Conservation (phyloP, 2,888 invertebrate species). For the Trachelus tabidus region DNA sequence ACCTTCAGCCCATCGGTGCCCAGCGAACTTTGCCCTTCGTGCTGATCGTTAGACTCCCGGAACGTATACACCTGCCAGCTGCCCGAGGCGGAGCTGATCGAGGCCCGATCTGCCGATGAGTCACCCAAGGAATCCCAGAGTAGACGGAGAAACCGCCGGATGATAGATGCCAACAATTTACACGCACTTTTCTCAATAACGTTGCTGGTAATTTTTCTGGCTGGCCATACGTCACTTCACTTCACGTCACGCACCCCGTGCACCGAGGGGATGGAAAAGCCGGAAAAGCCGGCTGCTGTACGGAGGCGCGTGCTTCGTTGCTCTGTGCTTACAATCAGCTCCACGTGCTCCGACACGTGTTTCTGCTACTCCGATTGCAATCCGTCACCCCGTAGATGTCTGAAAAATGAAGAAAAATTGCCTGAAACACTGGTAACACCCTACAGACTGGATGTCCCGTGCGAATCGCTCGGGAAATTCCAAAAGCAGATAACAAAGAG, state of each 20-base stretch:
- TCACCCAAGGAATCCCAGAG: background rate
- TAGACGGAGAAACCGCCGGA: background rate
- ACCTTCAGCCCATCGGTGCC: no score
- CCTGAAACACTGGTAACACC: background rate
- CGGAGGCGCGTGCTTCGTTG: no score
- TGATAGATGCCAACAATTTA: constrained; percentile 3
- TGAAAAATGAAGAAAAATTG: constrained; percentile 21
- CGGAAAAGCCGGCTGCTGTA: no score
- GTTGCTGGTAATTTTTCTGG: constrained; percentile 15
- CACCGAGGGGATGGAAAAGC: background rate
- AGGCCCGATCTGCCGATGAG: no score
- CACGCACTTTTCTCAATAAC: constrained; percentile 1
- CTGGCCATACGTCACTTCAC: constrained; percentile 20
- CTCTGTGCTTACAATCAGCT: background rate
- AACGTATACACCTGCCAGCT: no score
- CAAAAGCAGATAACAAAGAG: no score
- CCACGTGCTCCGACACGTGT: constrained; percentile 28
- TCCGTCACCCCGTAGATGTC: constrained; percentile 17
- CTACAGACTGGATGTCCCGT: no score
- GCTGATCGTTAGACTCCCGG: no score
- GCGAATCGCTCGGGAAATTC: no score
- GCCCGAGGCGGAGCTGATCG: no score
- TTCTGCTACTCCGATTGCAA: background rate
- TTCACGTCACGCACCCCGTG: constrained; percentile 22
- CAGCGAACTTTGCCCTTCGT: no score